Conservation (phyloP, 1,140 invertebrate species). For the Cydia strobilella region DNA sequence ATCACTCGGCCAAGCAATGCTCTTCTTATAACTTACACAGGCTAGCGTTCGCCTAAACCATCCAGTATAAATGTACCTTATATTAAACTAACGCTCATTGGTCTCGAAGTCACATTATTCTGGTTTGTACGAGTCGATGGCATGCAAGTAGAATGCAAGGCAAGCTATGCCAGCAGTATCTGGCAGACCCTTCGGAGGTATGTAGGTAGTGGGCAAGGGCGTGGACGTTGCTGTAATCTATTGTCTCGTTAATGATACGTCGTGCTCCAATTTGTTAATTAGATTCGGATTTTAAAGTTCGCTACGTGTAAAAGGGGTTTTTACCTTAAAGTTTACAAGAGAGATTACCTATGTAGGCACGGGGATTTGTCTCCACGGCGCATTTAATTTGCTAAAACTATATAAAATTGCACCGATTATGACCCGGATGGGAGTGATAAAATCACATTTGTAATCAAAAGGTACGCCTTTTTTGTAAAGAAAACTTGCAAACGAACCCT, state of each 20-base stretch:
- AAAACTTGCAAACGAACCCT: no score
- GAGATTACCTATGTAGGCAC: neutral
- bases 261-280: slow-evolving; percentile 5
- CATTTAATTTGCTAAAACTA: neutral
- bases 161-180: slow-evolving; percentile 9
- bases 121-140: neutral
- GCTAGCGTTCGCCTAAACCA: neutral
- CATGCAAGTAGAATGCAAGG: neutral
- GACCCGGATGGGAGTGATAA: neutral
- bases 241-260: slow-evolving; percentile 11
- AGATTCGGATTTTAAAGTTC: slow-evolving; percentile 2
- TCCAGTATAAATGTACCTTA: neutral
- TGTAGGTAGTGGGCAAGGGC: slow-evolving; percentile 13
- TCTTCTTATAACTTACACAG: neutral
- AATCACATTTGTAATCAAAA: no score
- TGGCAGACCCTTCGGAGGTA: slow-evolving; percentile 1
- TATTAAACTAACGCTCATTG: neutral
- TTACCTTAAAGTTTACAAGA: no score
- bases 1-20: slow-evolving; percentile 50
- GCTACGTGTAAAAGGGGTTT: neutral
- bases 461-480: no score
- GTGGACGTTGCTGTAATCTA: slow-evolving; percentile 8
- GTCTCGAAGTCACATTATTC: neutral
- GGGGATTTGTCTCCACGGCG: neutral
- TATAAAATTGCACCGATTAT: neutral